phyloP scores from a whole-genome alignment of 1,140 invertebrate species.

The Anagrus nilaparvatae region DNA sequence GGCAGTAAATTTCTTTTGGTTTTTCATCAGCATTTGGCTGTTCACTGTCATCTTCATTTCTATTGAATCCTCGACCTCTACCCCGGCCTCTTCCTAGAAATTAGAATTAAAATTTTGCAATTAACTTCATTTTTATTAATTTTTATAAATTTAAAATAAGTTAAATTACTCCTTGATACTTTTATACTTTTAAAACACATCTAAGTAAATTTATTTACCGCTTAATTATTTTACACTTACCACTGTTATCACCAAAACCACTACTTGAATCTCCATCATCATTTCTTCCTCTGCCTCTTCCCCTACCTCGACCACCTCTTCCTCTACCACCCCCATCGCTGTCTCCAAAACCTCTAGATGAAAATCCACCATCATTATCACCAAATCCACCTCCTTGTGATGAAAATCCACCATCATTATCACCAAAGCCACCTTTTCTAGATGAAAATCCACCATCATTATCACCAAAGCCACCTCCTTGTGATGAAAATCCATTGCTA shows the following conservation, averaged over 20 bases:
- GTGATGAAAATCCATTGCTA: constrained; percentile 12
- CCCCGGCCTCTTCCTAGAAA: constrained; percentile 15
- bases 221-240: neutral
- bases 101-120: constrained; percentile 9
- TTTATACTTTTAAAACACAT: neutral
- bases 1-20: constrained; percentile 57
- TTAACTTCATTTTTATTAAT: neutral
- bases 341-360: constrained; percentile 15
- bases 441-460: neutral
- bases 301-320: constrained; percentile 1
- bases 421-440: neutral
- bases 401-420: constrained; percentile 12
- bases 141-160: neutral
- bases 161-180: neutral
- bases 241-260: neutral
- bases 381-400: constrained; percentile 14
- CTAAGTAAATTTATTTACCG: neutral
- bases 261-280: neutral
- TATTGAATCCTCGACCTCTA: constrained; percentile 6
- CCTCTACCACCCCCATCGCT: constrained; percentile 1
- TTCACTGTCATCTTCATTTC: constrained; percentile 9
- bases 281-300: neutral
- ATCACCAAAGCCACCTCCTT: constrained; percentile 10
- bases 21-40: constrained; percentile 16
- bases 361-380: constrained; percentile 17